Percentiles rank a stretch among this genome's conserved stretches.
These are phyloP conservation scores for Syngnathoides biaculeatus DNA, from an alignment of 2,113 vertebrate species.

Conservation along the genomic window DNA sequence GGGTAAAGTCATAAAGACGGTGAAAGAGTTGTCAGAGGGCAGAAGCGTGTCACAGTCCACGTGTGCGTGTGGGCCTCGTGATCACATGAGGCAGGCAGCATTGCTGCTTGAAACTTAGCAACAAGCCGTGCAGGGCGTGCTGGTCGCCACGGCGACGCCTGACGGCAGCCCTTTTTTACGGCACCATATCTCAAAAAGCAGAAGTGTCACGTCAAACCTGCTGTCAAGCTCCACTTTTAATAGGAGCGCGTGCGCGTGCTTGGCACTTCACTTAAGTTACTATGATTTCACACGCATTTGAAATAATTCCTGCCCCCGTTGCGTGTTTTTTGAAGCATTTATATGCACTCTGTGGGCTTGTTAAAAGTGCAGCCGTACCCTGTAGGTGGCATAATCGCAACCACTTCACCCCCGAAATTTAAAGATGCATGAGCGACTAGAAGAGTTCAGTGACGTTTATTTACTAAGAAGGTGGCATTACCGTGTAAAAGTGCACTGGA, in stretches of 20 bases:
- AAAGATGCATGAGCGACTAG: not conserved
- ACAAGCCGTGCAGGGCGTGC: conserved; percentile 17
- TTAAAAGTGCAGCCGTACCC: conserved; percentile 9
- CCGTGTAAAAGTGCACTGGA: conserved; percentile 33
- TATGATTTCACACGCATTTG: not conserved
- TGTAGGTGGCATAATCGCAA: not conserved
- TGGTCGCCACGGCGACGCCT: conserved; percentile 17
- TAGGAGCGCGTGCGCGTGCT: not conserved
- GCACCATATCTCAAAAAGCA: not conserved
- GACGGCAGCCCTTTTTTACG: conserved; percentile 12
- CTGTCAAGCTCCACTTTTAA: conserved; percentile 19
- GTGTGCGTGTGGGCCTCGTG: conserved; percentile 57
- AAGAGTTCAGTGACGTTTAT: not conserved
- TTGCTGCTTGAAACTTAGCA: conserved; percentile 44
- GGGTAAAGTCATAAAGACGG: not conserved
- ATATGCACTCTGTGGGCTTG: not conserved
- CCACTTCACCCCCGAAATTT: not conserved
- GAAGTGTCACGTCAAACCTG: conserved; percentile 9
- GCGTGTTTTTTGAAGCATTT: not conserved
- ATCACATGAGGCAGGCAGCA: conserved; percentile 64
- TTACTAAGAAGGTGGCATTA: conserved; percentile 6
- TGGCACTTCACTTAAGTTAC: not conserved
- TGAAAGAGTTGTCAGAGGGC: not conserved
- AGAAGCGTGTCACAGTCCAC: conserved; percentile 73
- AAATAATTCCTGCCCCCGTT: not conserved